These are phyloP conservation scores for Gavia stellata DNA, from an alignment of 2,113 vertebrate genomes.

Conservation along the genomic window DNA sequence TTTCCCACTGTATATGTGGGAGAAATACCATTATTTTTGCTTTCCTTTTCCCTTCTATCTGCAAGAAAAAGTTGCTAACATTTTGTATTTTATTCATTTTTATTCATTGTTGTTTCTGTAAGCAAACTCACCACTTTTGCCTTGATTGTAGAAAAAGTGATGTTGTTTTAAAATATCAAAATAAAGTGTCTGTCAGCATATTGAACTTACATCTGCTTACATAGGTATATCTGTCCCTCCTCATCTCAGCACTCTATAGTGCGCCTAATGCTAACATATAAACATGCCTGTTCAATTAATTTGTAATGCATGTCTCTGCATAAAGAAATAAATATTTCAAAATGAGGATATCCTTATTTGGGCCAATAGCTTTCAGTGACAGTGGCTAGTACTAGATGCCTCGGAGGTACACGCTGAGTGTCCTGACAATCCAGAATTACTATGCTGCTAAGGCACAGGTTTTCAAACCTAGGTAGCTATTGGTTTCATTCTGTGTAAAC, in stretches of 20 bases:
- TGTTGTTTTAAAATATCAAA: neutral
- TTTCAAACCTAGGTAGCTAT: neutral
- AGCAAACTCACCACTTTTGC: neutral
- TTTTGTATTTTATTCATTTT: neutral
- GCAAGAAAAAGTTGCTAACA: neutral
- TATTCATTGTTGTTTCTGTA: neutral
- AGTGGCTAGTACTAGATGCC: neutral
- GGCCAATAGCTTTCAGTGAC: neutral
- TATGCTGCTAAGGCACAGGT: neutral
- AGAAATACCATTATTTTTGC: neutral
- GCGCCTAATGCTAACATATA: neutral
- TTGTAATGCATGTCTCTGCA: neutral
- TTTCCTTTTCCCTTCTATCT: neutral
- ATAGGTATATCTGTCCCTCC: neutral
- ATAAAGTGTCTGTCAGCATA: fast-evolving
- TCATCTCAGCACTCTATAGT: neutral
- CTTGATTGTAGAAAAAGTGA: neutral
- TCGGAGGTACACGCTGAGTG: neutral
- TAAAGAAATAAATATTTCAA: neutral
- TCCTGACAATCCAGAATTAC: neutral
- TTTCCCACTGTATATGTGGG: too few species aligned
- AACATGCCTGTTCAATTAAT: neutral
- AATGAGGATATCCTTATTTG: neutral
- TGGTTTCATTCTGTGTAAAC: neutral
- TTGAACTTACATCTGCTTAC: neutral